phyloP scores from a whole-genome alignment of 2,888 invertebrate genomes.

The Drosophila incognita region DNA sequence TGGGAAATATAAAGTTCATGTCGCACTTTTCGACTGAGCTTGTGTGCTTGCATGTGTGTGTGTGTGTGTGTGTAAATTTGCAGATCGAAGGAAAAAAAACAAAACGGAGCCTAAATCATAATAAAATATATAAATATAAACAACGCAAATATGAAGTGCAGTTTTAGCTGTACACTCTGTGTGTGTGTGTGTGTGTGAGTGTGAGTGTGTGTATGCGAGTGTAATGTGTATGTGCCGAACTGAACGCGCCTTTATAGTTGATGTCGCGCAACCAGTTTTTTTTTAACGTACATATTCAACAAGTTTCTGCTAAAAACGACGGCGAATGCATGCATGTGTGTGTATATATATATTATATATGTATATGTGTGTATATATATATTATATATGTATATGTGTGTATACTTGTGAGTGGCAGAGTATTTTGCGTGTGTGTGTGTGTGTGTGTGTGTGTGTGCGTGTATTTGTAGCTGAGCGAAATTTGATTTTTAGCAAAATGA shows the following conservation, averaged over 20 bases:
- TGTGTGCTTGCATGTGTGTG: constrained; percentile 11
- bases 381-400: background rate
- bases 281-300: constrained; percentile 63
- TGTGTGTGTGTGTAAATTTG: constrained; percentile 24
- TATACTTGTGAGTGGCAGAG: constrained; percentile 23
- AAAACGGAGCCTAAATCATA: constrained; percentile 25
- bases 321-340: constrained; percentile 42
- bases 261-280: constrained; percentile 66
- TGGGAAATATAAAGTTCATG: constrained; percentile 45
- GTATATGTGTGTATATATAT: background rate
- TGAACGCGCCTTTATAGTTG: constrained; percentile 56
- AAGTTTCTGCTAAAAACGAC: constrained; percentile 66
- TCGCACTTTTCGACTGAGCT: constrained; percentile 29
- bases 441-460: constrained; percentile 26
- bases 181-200: constrained; percentile 8
- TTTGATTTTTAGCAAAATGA: constrained; percentile 64
- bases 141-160: constrained; percentile 57
- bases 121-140: constrained; percentile 54
- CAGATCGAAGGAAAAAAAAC: constrained; percentile 27
- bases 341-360: background rate
- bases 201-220: constrained; percentile 6
- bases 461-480: constrained; percentile 51
- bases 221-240: constrained; percentile 46
- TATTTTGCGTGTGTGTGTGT: constrained; percentile 25
- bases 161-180: constrained; percentile 31